phyloP scores from a whole-genome alignment of 2,113 vertebrate genomes.

The Cyprinodon variegatus region DNA sequence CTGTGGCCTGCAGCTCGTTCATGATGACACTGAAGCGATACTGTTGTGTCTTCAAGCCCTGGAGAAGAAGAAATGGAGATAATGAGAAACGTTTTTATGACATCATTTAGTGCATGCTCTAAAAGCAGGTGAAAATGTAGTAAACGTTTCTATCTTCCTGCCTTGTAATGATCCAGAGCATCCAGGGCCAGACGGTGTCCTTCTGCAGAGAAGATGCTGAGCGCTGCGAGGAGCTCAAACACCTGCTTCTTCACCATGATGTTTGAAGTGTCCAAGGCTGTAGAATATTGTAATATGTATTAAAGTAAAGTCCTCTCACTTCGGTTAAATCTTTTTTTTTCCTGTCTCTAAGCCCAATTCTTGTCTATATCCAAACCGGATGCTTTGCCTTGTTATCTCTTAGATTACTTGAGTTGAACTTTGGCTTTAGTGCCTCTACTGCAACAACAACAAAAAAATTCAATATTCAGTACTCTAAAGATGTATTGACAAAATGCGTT shows the following conservation, averaged over 20 bases:
- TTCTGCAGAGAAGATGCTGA: constrained; percentile 91
- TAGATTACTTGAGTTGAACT: constrained; percentile 45
- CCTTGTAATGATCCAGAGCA: constrained; percentile 97
- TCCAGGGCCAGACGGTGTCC: constrained; percentile 90
- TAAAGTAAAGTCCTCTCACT: neutral
- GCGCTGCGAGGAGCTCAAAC: constrained; percentile 94
- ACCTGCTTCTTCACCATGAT: constrained; percentile 99
- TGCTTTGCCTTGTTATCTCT: constrained; percentile 23
- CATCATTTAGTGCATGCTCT: neutral
- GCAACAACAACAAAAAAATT: constrained; percentile 24
- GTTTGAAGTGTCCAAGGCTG: constrained; percentile 96
- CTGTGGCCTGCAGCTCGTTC: constrained; percentile 88
- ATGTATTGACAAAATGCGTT: neutral
- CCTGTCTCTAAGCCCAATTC: neutral
- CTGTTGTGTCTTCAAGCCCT: constrained; percentile 91
- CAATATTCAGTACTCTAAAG: constrained; percentile 10
- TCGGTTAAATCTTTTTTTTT: neutral
- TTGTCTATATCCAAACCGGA: neutral
- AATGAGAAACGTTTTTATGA: neutral
- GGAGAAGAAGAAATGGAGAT: constrained; percentile 36
- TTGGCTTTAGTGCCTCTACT: constrained; percentile 35
- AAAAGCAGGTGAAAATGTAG: neutral
- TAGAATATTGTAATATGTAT: constrained; percentile 19
- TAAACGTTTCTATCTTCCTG: constrained; percentile 55
- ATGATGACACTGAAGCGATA: constrained; percentile 97